Percentiles rank a stretch among this genome's conserved stretches.
Conservation (phyloP, 2,888 invertebrate species). For the Rugalucina vietnamica region DNA sequence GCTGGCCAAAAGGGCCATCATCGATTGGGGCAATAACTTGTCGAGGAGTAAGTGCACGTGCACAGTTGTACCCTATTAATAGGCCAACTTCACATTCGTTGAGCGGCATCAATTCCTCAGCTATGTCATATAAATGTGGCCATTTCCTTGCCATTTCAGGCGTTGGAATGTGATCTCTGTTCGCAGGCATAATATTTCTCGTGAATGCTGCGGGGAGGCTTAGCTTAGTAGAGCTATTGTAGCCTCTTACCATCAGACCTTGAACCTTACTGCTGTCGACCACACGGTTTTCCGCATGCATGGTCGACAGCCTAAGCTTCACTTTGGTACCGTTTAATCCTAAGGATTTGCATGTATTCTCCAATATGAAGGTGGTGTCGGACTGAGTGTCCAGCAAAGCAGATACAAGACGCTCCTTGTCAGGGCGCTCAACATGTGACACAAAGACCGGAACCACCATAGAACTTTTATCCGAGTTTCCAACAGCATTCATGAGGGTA, state of each 20-base stretch:
- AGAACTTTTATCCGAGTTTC: conserved; percentile 17
- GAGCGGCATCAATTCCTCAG: conserved; percentile 24
- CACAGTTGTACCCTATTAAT: conserved; percentile 61
- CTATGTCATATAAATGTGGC: conserved; percentile 35
- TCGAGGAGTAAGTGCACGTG: conserved; percentile 56
- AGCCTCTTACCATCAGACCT: conserved; percentile 37
- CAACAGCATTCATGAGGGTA: neutral
- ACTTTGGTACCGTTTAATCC: conserved; percentile 19
- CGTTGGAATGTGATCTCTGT: too few species aligned
- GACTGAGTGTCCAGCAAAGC: conserved; percentile 63
- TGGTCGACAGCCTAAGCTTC: conserved; percentile 54
- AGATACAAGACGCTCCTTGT: conserved; percentile 51
- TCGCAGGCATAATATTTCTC: conserved; percentile 38
- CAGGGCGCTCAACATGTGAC: conserved; percentile 33
- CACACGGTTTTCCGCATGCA: conserved; percentile 28
- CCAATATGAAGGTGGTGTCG: conserved; percentile 58
- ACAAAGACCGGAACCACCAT: conserved; percentile 51
- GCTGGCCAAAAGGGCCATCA: conserved; percentile 49
- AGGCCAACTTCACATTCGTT: conserved; percentile 45
- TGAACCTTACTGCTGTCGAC: too few species aligned
- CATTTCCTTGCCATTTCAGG: too few species aligned
- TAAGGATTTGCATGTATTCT: conserved; percentile 35
- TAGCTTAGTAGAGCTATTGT: conserved; percentile 6
- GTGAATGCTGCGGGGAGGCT: conserved; percentile 45
- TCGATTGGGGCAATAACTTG: conserved; percentile 39